Evolutionary conservation across 2,113 vertebrate genomes (phyloP), one percentile per base, ranked within the genome.

Genomic region (Prunella himalayana): DNA sequence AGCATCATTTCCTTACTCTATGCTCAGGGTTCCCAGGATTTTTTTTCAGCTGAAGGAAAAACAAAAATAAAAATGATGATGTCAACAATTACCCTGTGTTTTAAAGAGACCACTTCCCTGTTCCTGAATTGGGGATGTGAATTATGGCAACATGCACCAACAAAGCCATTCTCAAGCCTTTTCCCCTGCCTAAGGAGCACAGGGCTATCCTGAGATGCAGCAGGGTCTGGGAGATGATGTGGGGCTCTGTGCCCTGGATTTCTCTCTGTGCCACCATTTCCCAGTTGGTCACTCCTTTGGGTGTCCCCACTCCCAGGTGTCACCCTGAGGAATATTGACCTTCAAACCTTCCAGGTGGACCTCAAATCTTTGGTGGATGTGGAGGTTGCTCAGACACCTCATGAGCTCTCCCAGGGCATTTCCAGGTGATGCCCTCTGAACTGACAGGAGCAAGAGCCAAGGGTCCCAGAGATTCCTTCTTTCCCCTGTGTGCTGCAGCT

Each of bases 281-380:
- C 69, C 82, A 54, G 57, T 9, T 9, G 4, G 35, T 21, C 20
- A 5, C 41, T 56, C 25, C 50, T 54, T 12, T 39, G 61, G 47
- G 16, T 27, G 33, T 10, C 27, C n/a, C 59, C 13, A 20, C 9
- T 51, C 7, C 27, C 83, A 47, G 33, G 30, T 56, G 6, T 28
- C 71, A 69, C 5, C 59, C 12, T 5, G 31, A 69, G 50, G 31
- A 27, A 39, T 13, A 11, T 2, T 2, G 3, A 35, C 63, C 25
- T 89, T 56, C 64, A 35, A 42, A 64, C 5, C 33, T n/a, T 4
- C 2, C 9, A 24, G 24, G 35, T 45, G n/a, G 15, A 47, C 15
- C 44, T 76, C 21, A 61, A 2, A 20, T 13, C 13, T 80, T 42
- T 56, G 24, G 18, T 3, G 22, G 19, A 39, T 0, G 0, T 9